phyloP scores from a whole-genome alignment of 2,797 vertebrate species.

The Pseudochirops cupreus region DNA sequence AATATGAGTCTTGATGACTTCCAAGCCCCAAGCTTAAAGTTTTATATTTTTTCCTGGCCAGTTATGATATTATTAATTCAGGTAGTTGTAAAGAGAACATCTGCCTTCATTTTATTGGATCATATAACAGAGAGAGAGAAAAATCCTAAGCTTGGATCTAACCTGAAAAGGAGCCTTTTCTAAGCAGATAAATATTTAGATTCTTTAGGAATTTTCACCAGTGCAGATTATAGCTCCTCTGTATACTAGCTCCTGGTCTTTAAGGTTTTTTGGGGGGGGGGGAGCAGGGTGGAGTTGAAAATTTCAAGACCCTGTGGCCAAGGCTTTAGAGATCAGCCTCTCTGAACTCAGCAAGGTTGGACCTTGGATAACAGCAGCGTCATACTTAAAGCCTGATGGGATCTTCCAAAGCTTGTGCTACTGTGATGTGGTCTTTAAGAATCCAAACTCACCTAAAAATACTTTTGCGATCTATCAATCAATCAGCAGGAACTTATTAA shows the following conservation, averaged over 20 bases:
- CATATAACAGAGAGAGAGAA: slow-evolving; percentile 35
- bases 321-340: neutral
- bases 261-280: neutral
- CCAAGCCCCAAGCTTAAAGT: neutral
- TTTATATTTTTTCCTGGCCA: neutral
- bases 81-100: neutral
- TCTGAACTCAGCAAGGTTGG: neutral
- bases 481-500: neutral
- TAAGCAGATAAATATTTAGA: slow-evolving; percentile 4
- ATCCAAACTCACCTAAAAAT: neutral
- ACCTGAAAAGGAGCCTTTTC: neutral
- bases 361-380: neutral
- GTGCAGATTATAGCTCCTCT: neutral
- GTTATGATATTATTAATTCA: neutral
- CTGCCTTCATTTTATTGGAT: slow-evolving; percentile 9
- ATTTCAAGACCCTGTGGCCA: neutral
- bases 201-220: neutral
- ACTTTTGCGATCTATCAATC: neutral
- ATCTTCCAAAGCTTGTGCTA: neutral
- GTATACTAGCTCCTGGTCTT: neutral
- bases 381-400: neutral
- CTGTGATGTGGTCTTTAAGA: neutral
- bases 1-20: accelerated
- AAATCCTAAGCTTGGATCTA: neutral
- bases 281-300: neutral